Conservation (phyloP, 1,140 invertebrate genomes). For the Maconellicoccus hirsutus region DNA sequence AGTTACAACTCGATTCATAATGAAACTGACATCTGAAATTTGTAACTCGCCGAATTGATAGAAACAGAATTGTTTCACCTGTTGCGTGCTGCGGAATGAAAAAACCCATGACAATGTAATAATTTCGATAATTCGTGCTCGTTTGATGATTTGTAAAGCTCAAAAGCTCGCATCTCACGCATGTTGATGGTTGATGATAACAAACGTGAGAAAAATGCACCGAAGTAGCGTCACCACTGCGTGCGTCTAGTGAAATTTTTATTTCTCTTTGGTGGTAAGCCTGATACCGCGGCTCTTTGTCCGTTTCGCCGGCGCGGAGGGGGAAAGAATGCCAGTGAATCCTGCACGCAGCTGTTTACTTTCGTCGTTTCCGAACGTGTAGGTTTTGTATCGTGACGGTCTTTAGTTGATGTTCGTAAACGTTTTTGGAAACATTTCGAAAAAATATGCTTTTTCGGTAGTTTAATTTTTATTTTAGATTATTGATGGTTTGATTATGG, state of each 20-base stretch:
- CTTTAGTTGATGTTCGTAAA: not conserved
- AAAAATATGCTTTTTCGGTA: not conserved
- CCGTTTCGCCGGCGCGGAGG: not conserved
- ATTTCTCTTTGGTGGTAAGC: not conserved
- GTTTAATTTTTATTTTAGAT: not conserved
- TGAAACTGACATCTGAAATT: too few species aligned
- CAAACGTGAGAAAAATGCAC: not conserved
- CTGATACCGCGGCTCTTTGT: not conserved
- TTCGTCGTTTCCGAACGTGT: conserved; percentile 7
- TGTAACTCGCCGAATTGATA: too few species aligned
- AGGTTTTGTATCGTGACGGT: not conserved
- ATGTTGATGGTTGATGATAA: too few species aligned
- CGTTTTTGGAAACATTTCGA: not conserved
- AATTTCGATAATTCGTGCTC: too few species aligned
- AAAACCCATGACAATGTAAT: too few species aligned
- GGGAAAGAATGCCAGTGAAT: not conserved
- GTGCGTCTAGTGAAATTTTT: not conserved
- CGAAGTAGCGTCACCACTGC: not conserved
- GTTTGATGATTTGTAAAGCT: too few species aligned
- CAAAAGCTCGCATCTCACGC: too few species aligned
- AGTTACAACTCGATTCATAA: too few species aligned
- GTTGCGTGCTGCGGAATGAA: too few species aligned
- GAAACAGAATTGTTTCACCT: too few species aligned
- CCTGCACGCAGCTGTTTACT: conserved; percentile 6
- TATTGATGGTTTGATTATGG: not conserved